Evolutionary conservation across 2,888 invertebrate genomes (phyloP), one percentile per base, ranked within the genome.

Genomic region (Himalopsyche anomala): DNA sequence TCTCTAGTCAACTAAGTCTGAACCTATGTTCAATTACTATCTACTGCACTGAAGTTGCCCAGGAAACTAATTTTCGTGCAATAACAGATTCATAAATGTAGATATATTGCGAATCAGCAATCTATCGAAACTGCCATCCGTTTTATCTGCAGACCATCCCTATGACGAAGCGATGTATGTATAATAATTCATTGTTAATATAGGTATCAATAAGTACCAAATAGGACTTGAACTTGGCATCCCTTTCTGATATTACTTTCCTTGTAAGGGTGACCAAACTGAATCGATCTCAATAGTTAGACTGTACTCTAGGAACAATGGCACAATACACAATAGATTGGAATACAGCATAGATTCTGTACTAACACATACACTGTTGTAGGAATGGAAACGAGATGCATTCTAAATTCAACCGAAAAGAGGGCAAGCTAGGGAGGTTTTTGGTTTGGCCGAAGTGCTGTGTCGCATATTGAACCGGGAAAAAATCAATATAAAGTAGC

Each of bases 401-500:
- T 62, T 62, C 19, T 62, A 62, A 62, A 62, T 19, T n/a, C 62
- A 28, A 62, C 62, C 62, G 51, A 38, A 82, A 79, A 38, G 83
- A 79, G 62, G 83, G 62, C 36, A 74, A 69, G 45, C n/a, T 42
- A 51, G 69, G 38, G 40, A 83, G 28, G 74, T 51, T 69, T 69
- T 83, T 19, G 83, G 82, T 54, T 82, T 54, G 82, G 56, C 82
- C 82, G 38, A 28, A 82, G 54, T 69, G 83, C 62, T 74, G 83
- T 74, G 54, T 38, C 56, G 45, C 81, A 81, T 81, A 82, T 83
- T 62, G 62, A 62, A 82, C 74, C 45, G 83, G 79, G 79, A 83
- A 83, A 83, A 83, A 83, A 83, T 83, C 83, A 83, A 83, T 83
- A 83, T 80, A 83, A 74, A 83, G 79, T 79, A 79, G 54, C 79